These are phyloP conservation scores for Tenthredo mesomela DNA, from an alignment of 2,888 invertebrate genomes.

Conservation along the genomic window DNA sequence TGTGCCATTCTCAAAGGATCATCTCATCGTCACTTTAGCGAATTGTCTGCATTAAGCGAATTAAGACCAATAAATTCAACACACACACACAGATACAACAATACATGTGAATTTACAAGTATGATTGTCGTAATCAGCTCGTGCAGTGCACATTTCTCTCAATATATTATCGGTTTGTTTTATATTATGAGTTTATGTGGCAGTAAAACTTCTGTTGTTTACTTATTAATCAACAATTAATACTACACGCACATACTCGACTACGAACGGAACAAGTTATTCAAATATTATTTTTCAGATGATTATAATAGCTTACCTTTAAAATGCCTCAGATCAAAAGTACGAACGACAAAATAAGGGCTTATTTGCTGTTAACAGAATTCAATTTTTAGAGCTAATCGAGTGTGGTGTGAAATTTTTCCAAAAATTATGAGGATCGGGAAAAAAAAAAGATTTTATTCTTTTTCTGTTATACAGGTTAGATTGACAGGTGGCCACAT, in stretches of 20 bases:
- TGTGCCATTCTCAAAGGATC: conserved; percentile 27
- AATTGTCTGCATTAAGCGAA: conserved; percentile 55
- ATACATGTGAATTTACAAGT: neutral
- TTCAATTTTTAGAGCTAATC: too few species aligned
- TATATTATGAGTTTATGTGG: neutral
- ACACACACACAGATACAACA: neutral
- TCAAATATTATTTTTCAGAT: too few species aligned
- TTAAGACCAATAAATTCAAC: conserved; percentile 63
- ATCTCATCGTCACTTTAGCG: conserved; percentile 41
- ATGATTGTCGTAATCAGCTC: conserved; percentile 20
- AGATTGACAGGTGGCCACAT: conserved; percentile 71
- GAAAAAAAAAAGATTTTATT: neutral
- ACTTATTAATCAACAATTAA: too few species aligned
- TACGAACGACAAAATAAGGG: too few species aligned
- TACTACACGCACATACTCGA: too few species aligned
- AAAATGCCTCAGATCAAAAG: too few species aligned
- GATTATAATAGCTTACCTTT: too few species aligned
- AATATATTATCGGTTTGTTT: neutral
- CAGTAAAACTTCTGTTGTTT: neutral
- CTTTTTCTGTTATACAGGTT: conserved; percentile 62
- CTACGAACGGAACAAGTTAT: too few species aligned
- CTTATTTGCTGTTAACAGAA: too few species aligned
- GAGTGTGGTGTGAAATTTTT: too few species aligned
- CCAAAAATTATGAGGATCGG: too few species aligned
- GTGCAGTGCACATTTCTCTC: neutral